Evolutionary conservation across 1,140 invertebrate genomes (phyloP), one percentile per base, ranked within the genome.

Genomic region (Drosophila pachea): DNA sequence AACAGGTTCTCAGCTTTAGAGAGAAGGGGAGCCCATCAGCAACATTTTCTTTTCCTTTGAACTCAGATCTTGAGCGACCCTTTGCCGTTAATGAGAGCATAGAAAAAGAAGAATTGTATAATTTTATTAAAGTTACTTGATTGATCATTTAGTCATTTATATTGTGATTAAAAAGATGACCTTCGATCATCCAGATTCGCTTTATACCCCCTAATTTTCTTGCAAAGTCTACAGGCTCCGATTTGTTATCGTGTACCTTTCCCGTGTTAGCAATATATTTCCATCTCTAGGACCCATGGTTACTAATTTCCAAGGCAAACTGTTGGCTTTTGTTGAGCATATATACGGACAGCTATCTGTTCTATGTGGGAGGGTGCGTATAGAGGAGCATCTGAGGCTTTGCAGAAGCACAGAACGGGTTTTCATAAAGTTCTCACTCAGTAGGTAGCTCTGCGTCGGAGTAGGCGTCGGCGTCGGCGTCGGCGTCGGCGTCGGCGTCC

Each of bases 371-470:
- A 32, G 12, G 31, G 29, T 4, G 12, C 16, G 33, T 36, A 53
- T 22, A 22, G 36, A 38, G 35, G 1, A 53, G 50, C 7, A 22
- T 11, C 50, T 53, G 9, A 40, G 33, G 12, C 11, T 33, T 16
- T 12, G 8, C 16, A 52, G 32, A 35, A 42, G 33, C 66, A 63
- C 5, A 64, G n/a, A 69, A 69, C 61, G 60, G 62, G 49, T 69
- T 78, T 83, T 72, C 62, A 84, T 76, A 84, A 84, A 79, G 59
- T 84, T 83, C 53, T 35, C 50, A 48, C 61, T 58, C 62, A 66
- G 59, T 48, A 36, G 32, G 8, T 5, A 36, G 9, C 35, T 43
- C 7, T 43, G 40, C 7, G 40, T 12, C 40, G n/a, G n/a, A n/a
- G n/a, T n/a, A n/a, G n/a, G 40, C 7, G 40, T 12, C 40, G n/a